phyloP scores from a whole-genome alignment of 2,888 invertebrate species.

The Cordilura impudica region DNA sequence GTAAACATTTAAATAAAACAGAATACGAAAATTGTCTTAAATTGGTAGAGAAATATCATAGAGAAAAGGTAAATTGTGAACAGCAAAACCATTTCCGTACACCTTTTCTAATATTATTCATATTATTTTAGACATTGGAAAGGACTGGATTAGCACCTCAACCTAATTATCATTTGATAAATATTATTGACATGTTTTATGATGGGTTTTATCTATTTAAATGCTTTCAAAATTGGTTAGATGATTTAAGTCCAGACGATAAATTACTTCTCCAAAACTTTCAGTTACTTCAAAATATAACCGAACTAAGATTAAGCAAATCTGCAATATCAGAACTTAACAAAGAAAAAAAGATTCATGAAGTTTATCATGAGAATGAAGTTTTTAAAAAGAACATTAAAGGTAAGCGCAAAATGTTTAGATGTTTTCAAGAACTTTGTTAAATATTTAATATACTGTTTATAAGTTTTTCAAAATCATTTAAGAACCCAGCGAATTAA shows the following conservation, averaged over 20 bases:
- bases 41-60: conserved; percentile 61
- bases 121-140: conserved; percentile 18
- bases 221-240: conserved; percentile 50
- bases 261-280: conserved; percentile 62
- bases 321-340: conserved; percentile 63
- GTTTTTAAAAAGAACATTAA: conserved; percentile 61
- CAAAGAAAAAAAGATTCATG: conserved; percentile 65
- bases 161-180: conserved; percentile 52
- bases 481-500: conserved; percentile 66
- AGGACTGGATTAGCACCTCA: neutral
- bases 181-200: conserved; percentile 64
- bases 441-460: neutral
- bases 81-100: neutral
- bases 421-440: too few species aligned
- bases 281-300: conserved; percentile 56
- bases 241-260: conserved; percentile 49
- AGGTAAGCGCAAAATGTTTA: conserved; percentile 46
- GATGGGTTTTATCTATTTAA: conserved; percentile 54
- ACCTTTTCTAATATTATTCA: neutral
- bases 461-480: conserved; percentile 64
- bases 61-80: conserved; percentile 46
- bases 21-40: conserved; percentile 58
- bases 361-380: conserved; percentile 66
- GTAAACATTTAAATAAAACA: conserved; percentile 51
- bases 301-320: conserved; percentile 64